phyloP scores from a whole-genome alignment of 2,113 vertebrate species.

The Piprites chloris region DNA sequence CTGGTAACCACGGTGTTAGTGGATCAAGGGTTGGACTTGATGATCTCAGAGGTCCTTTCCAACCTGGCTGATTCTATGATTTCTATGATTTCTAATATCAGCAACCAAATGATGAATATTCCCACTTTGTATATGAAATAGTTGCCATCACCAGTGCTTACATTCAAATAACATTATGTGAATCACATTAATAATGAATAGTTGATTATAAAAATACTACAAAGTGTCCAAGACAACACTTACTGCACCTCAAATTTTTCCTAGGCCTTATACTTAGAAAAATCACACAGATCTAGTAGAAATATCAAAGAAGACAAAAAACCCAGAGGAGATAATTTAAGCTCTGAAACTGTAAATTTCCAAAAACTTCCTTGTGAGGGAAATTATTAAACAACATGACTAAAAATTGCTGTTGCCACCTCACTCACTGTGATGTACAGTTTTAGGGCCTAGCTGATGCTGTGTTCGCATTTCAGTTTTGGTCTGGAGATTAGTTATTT shows the following conservation, averaged over 20 bases:
- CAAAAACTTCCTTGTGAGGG: background rate
- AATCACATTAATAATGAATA: background rate
- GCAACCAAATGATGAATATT: background rate
- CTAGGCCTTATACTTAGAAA: background rate
- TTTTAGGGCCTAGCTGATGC: background rate
- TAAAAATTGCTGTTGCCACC: background rate
- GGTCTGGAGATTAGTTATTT: background rate
- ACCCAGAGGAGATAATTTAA: background rate
- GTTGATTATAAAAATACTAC: background rate
- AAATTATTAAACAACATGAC: background rate
- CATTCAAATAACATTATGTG: background rate
- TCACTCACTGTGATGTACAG: background rate
- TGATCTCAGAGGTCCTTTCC: no score
- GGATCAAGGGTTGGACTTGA: no score
- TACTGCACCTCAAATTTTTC: background rate
- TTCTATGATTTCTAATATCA: no score
- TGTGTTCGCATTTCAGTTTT: background rate
- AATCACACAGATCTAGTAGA: background rate
- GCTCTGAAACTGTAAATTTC: background rate
- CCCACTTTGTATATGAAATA: background rate
- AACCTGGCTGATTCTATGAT: no score
- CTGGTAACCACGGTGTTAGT: no score
- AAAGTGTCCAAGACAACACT: background rate
- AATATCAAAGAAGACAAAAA: background rate
- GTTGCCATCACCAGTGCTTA: background rate